A percentile compares a stretch with the other conserved stretches of the same genome.
These are phyloP conservation scores for Otolemur garnettii DNA, from an alignment of 2,113 vertebrate species.

Conservation along the genomic window DNA sequence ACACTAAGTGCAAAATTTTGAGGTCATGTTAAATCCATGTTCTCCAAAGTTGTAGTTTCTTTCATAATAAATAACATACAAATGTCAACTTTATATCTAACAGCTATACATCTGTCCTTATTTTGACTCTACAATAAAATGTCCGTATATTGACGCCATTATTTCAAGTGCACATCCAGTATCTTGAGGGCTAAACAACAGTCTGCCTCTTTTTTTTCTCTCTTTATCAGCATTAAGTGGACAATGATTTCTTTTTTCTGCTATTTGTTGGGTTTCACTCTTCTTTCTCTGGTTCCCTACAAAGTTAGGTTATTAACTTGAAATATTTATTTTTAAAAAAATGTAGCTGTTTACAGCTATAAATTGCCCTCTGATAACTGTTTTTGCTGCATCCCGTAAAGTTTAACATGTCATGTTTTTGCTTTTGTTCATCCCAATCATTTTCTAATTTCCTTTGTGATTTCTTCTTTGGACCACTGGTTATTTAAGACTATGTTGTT, in stretches of 20 bases:
- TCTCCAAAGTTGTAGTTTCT: conserved; percentile 60
- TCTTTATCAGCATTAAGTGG: not conserved
- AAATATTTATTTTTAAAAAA: not conserved
- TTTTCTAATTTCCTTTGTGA: conserved; percentile 37
- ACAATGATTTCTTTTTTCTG: not conserved
- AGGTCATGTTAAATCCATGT: conserved; percentile 63
- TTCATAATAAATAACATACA: conserved; percentile 69
- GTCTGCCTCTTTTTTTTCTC: not conserved
- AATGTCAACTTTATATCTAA: conserved; percentile 70
- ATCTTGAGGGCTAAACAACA: not conserved
- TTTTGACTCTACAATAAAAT: conserved; percentile 65
- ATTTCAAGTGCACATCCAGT: conserved; percentile 32
- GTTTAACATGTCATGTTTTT: not conserved
- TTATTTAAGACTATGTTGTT: not conserved
- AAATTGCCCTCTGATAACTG: not conserved
- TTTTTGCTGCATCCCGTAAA: not conserved
- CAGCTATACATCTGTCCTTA: conserved; percentile 69
- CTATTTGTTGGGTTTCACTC: not conserved
- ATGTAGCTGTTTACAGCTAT: not conserved
- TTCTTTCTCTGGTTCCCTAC: not conserved
- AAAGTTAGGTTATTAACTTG: not conserved
- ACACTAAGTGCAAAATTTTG: conserved; percentile 47
- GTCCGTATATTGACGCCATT: conserved; percentile 33
- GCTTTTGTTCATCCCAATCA: not conserved
- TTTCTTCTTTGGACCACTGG: conserved; percentile 15